Evolutionary conservation across 1,140 invertebrate species (phyloP).

Genomic region (Caerostris extrusa): DNA sequence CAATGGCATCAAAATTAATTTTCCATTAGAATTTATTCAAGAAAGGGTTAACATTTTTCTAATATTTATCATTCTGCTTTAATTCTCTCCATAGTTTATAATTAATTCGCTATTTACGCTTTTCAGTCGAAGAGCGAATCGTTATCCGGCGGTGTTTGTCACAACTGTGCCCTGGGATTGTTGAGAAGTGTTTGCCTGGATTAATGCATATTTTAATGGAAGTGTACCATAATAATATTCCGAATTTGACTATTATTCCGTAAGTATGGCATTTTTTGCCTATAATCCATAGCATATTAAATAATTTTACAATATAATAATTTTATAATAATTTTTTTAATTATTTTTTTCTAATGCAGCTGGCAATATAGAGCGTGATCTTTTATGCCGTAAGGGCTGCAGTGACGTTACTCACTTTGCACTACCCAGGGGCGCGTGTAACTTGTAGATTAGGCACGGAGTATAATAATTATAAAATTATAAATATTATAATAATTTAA

Average conservation of each 20-base stretch:
- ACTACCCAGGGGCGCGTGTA: too few relatives aligned
- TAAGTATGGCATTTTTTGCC: not conserved
- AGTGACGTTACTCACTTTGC: too few relatives aligned
- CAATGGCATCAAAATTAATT: too few relatives aligned
- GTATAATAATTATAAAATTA: too few relatives aligned
- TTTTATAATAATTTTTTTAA: not conserved
- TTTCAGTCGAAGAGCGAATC: not conserved
- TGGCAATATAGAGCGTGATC: too few relatives aligned
- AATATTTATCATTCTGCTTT: too few relatives aligned
- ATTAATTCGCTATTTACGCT: not conserved
- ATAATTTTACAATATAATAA: not conserved
- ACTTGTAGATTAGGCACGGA: too few relatives aligned
- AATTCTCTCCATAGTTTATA: not conserved
- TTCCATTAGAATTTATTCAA: too few relatives aligned
- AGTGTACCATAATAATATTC: not conserved
- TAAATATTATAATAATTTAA: too few relatives aligned
- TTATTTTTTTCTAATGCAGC: too few relatives aligned
- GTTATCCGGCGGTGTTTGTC: not conserved
- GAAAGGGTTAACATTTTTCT: too few relatives aligned
- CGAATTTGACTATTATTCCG: not conserved
- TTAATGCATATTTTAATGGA: constrained; percentile 16
- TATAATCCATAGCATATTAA: not conserved
- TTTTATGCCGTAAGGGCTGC: too few relatives aligned
- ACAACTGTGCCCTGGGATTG: not conserved
- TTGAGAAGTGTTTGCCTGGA: constrained; percentile 1